A percentile compares a stretch with the other conserved stretches of the same genome.
These are phyloP conservation scores for Ellobius talpinus DNA, from an alignment of 2,113 vertebrate genomes.

Conservation along the genomic window DNA sequence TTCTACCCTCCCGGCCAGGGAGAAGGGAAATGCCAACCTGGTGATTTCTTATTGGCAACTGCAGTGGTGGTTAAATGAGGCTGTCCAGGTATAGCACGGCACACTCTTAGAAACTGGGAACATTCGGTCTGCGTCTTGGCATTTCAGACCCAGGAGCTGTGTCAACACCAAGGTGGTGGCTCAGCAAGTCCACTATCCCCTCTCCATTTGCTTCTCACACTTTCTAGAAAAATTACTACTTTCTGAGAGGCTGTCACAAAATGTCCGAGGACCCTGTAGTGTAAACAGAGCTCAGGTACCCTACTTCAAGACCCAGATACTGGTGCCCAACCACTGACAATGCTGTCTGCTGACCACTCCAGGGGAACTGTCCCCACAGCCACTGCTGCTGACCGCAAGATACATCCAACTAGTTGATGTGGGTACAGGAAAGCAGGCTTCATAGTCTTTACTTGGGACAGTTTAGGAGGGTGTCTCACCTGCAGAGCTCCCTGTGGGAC, in stretches of 20 bases:
- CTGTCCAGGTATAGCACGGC: background rate
- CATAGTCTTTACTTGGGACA: background rate
- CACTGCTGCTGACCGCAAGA: no score
- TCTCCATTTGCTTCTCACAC: background rate
- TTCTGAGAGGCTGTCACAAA: slow-evolving; percentile 35
- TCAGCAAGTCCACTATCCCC: background rate
- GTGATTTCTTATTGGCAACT: slow-evolving; percentile 31
- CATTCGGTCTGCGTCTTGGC: slow-evolving; percentile 11
- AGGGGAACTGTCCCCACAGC: background rate
- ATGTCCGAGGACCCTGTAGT: background rate
- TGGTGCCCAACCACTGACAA: background rate
- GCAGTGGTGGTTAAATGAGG: background rate
- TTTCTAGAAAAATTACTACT: slow-evolving; percentile 32
- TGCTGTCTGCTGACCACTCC: background rate
- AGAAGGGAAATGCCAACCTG: background rate
- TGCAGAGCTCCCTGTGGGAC: background rate
- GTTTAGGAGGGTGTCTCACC: background rate
- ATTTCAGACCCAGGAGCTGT: slow-evolving; percentile 18
- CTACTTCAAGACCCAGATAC: background rate
- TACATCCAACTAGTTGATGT: background rate
- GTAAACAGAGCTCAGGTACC: background rate
- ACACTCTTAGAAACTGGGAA: slow-evolving; percentile 38
- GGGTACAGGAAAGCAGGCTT: background rate
- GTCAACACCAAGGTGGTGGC: background rate
- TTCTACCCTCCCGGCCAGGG: background rate